phyloP scores from a whole-genome alignment of 2,888 invertebrate species.

The Adelognathus sp. region DNA sequence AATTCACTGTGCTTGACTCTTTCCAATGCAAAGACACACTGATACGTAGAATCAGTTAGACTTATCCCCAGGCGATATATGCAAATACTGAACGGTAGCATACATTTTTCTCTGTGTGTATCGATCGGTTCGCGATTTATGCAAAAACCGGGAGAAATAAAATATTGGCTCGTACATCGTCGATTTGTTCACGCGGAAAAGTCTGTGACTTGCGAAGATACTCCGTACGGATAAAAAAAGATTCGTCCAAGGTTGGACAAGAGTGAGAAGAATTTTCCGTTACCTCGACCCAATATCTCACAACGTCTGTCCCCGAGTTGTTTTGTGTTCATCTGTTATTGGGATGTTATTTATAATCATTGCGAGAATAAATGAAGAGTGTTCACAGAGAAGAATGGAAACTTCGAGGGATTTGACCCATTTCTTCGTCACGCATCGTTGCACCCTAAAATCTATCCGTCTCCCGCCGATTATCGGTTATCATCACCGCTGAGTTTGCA shows the following conservation, averaged over 20 bases:
- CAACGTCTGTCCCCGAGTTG: neutral
- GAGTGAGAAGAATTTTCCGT: neutral
- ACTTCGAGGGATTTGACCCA: constrained; percentile 21
- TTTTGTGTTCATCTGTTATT: neutral
- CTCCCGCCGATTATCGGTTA: constrained; percentile 11
- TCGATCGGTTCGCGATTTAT: too few relatives aligned
- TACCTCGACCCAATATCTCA: neutral
- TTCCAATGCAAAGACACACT: too few relatives aligned
- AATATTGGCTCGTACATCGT: constrained; percentile 1
- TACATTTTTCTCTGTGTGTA: too few relatives aligned
- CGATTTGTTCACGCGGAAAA: neutral
- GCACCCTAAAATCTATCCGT: neutral
- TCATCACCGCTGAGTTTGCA: neutral
- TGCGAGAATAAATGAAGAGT: neutral
- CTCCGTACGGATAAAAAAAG: neutral
- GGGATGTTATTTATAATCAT: neutral
- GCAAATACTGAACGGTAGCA: too few relatives aligned
- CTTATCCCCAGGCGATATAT: neutral
- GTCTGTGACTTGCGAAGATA: neutral
- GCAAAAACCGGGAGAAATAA: too few relatives aligned
- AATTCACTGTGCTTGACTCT: too few relatives aligned
- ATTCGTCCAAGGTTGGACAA: neutral
- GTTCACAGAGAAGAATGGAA: neutral
- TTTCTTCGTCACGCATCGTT: constrained; percentile 38
- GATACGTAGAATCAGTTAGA: neutral